Evolutionary conservation across 2,888 invertebrate genomes (phyloP), one percentile per base, ranked within the genome.

Genomic region (Caenorhabditis sinica): DNA sequence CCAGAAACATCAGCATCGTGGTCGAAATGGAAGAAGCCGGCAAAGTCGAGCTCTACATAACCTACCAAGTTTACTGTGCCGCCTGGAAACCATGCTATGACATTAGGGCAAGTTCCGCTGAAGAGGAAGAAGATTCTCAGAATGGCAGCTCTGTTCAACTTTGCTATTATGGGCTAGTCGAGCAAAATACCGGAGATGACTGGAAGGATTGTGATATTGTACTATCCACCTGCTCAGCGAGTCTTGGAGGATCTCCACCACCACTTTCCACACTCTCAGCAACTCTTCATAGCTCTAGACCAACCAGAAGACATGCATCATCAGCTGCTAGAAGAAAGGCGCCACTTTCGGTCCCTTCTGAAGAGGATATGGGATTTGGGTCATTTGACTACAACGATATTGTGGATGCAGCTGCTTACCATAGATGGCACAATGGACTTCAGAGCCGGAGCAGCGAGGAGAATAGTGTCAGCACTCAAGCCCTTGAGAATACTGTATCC

Each of bases 81-180:
- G 90, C 89, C n/a, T 93, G 93, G 93, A 90, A 90, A 11, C 93
- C 93, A 15, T 90, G 91, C 75, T 93, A 93, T 83, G 93, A 94
- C 85, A 92, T 94, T 69, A 90, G 93, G n/a, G 93, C 93, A 45
- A 86, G 87, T 6, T 91, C 91, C 6, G 86, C 92, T 81, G 86
- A 89, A 84, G 86, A 90, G 83, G 86, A 91, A 89, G 75, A 89
- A 75, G 65, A 89, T 30, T 30, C 11, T n/a, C 56, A 61, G 30
- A 89, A 91, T 89, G 81, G 60, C 1, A 76, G 30, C 56, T 68
- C 81, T 9, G 82, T 85, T 11, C 82, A 82, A 61, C 74, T 93
- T 28, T 90, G 91, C 77, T 93, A 93, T 89, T 93, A 93, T 87
- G 93, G 93, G 5, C 76, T 93, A 72, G 93, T 94, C 40, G 90